Conservation (phyloP, 1,140 invertebrate genomes). For the Zaprionus ornatus region DNA sequence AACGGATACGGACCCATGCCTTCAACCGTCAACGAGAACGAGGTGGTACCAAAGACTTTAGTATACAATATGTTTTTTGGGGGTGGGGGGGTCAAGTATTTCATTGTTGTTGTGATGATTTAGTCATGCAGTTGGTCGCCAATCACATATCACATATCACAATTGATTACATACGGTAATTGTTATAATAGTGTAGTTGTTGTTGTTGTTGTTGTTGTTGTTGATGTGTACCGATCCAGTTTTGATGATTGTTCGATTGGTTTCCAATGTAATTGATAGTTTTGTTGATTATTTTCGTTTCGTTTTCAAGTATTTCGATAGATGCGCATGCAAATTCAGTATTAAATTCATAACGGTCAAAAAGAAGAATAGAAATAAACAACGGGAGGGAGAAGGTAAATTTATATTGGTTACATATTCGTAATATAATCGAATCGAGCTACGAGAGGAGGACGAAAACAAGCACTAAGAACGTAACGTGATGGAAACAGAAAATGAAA, state of each 20-base stretch:
- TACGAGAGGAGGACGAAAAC: not conserved
- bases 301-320: conserved; percentile 22
- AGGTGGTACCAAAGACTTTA: conserved; percentile 84
- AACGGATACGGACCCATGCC: conserved; percentile 84
- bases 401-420: conserved; percentile 22
- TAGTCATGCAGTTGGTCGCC: not conserved
- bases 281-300: conserved; percentile 28
- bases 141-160: conserved; percentile 35
- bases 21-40: conserved; percentile 84
- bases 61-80: conserved; percentile 49
- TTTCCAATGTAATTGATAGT: conserved; percentile 38
- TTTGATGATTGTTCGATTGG: conserved; percentile 34
- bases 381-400: conserved; percentile 17
- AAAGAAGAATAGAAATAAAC: not conserved
- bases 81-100: too few relatives aligned
- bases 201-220: conserved; percentile 36
- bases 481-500: not conserved
- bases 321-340: conserved; percentile 39
- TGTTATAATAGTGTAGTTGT: conserved; percentile 30
- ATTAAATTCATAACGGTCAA: conserved; percentile 1
- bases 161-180: conserved; percentile 70
- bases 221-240: conserved; percentile 43
- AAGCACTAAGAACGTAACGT: not conserved
- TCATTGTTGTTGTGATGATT: not conserved
- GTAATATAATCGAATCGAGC: not conserved